Conservation (phyloP, 2,113 vertebrate species). For the Seriola rivoliana region DNA sequence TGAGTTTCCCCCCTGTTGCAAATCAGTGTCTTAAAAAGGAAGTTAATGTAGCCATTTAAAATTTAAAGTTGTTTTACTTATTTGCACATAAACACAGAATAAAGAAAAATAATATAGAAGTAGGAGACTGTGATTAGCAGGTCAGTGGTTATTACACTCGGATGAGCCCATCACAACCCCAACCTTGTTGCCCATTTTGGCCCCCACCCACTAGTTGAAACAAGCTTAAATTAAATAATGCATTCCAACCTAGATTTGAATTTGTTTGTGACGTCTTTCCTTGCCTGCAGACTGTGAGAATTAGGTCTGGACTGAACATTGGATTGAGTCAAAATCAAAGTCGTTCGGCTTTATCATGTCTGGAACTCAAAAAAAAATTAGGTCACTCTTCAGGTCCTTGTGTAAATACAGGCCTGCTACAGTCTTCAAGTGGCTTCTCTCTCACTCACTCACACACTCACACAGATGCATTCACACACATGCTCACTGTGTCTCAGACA, state of each 20-base stretch:
- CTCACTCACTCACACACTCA: background rate
- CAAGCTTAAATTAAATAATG: background rate
- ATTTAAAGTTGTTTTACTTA: background rate
- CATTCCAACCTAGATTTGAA: background rate
- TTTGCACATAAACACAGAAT: background rate
- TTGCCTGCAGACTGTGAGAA: slow-evolving; percentile 9
- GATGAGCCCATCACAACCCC: background rate
- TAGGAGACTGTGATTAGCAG: background rate
- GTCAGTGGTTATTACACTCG: slow-evolving; percentile 1
- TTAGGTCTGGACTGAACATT: slow-evolving; percentile 2
- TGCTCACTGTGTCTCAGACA: background rate
- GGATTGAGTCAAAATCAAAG: slow-evolving; percentile 17
- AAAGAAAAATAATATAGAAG: background rate
- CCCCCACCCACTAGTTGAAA: slow-evolving; percentile 1
- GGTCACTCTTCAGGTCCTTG: slow-evolving; percentile 33
- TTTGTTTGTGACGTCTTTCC: background rate
- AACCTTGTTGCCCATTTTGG: slow-evolving; percentile 26
- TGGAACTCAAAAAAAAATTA: slow-evolving; percentile 40
- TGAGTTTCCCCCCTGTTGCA: background rate
- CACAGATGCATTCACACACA: background rate
- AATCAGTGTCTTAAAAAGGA: background rate
- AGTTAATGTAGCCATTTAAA: background rate
- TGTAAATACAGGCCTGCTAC: slow-evolving; percentile 2
- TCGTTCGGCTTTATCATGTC: slow-evolving; percentile 40
- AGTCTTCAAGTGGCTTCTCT: slow-evolving; percentile 7